Evolutionary conservation across 2,113 vertebrate genomes (phyloP), one percentile per base, ranked within the genome.

Genomic region (Corythaeola cristata): DNA sequence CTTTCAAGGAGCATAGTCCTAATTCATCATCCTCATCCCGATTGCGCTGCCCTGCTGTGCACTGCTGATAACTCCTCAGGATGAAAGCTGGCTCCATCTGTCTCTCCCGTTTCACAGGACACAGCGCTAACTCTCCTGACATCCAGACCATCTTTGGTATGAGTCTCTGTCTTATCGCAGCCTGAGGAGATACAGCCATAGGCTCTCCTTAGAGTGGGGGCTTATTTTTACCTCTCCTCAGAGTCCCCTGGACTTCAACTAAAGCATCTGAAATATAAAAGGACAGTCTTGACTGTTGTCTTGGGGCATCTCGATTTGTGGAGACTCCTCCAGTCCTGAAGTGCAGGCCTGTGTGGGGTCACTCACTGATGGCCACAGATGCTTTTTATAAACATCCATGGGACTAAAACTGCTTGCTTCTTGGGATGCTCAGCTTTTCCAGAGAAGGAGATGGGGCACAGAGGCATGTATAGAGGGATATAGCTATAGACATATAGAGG

Each of bases 121-220:
- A 16, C 66, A 50, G 78, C 3, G 2, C 41, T 47, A 74, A 49
- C 77, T 49, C 52, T 92, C 58, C 94, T 62, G 88, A 84, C 85
- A 75, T 77, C 59, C 95, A 92, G 93, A 95, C 96, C 90, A 92
- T 96, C 86, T 97, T 97, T 97, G 97, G 96, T 92, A 90, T 73
- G 94, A 92, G 35, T 27, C 23, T 64, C 84, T 91, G 77, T 44
- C 88, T 96, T 96, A 94, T 96, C 89, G 0, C 75, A 67, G 92
- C 59, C 86, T 45, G 71, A 89, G 90, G 62, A 95, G 92, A 94
- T 76, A 58, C 37, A 63, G 58, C 76, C 44, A 18, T 5, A 47
- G 37, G 66, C 86, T 71, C 52, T 81, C 64, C 23, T 12, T 58
- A 27, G 69, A 18, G 11, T 8, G 59, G 49, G 68, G 32, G 47